phyloP scores from a whole-genome alignment of 2,797 vertebrate genomes.

The Microctenopoma stevenorrisi region DNA sequence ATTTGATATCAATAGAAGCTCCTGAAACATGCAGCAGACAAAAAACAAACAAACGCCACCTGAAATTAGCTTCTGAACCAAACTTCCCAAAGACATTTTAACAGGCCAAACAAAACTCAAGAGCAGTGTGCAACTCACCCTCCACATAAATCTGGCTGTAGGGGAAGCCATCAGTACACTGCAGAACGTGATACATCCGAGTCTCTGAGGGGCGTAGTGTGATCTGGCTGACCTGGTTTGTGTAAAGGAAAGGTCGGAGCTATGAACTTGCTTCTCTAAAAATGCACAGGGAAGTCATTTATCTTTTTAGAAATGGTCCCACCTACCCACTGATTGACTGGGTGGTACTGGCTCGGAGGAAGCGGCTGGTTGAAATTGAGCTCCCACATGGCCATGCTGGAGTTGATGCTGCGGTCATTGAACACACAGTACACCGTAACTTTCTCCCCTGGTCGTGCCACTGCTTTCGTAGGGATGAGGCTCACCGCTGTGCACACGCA shows the following conservation, averaged over 20 bases:
- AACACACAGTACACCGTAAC: slow-evolving; percentile 89
- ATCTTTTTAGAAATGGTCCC: slow-evolving; percentile 3
- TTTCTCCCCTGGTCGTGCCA: slow-evolving; percentile 84
- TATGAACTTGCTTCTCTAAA: not conserved
- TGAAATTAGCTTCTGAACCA: not conserved
- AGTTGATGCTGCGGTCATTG: slow-evolving; percentile 79
- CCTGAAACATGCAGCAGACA: slow-evolving; percentile 59
- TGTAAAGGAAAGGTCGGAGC: not conserved
- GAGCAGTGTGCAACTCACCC: slow-evolving; percentile 78
- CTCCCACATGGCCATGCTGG: slow-evolving; percentile 87
- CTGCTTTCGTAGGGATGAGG: slow-evolving; percentile 88
- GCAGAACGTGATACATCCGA: slow-evolving; percentile 86
- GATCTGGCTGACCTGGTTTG: slow-evolving; percentile 84
- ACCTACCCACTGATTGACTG: slow-evolving; percentile 77
- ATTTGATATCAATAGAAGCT: slow-evolving; percentile 79
- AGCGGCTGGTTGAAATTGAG: slow-evolving; percentile 84
- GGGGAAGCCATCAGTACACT: slow-evolving; percentile 85
- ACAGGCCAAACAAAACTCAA: too few species aligned
- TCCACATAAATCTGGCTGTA: slow-evolving; percentile 91
- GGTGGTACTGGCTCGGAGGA: slow-evolving; percentile 82
- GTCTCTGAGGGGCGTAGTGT: slow-evolving; percentile 84
- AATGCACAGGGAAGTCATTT: not conserved
- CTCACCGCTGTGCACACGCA: slow-evolving; percentile 76
- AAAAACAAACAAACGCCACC: not conserved
- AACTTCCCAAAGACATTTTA: too few species aligned